Evolutionary conservation across 2,797 vertebrate species (phyloP), one percentile per base, ranked within the genome.

Genomic region (Lacerta bilineata): DNA sequence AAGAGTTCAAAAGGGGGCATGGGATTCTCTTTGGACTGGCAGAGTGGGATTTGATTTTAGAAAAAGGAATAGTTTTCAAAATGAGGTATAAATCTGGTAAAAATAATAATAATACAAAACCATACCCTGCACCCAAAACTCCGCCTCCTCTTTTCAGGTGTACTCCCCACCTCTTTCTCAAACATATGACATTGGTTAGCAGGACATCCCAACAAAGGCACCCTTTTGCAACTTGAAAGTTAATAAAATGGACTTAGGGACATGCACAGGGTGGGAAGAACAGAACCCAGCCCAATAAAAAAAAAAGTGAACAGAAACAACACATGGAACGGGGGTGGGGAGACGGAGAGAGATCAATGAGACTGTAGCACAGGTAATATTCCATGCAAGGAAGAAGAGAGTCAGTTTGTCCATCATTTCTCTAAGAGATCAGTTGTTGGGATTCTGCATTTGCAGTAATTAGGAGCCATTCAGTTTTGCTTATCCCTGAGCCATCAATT

Each of bases 191-290:
- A 89, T 43, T 72, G 85, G 61, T 18, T 85, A 86, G 78, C 74
- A 64, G 87, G 87, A 87, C 91, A 87, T 8, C 89, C 86, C 55
- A 43, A 87, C 84, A 84, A 75, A 85, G 46, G 68, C 87, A 20
- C 39, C 59, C 50, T 64, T 84, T 91, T 86, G 25, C 80, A 85
- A 87, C 88, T 89, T 85, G 84, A 89, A 8, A n/a, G 61, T 90
- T 83, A 89, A 88, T 89, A 87, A 87, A 93, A 72, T 15, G 83
- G 80, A 80, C 27, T 80, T 82, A 86, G 36, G 59, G 84, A 69
- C 3, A 92, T 89, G 29, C 13, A 43, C 59, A 83, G 39, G 59
- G 55, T 36, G 55, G 59, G 0, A 1, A 76, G 61, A 86, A 50
- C 29, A 90, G 29, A 86, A 59, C 69, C 29, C 79, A 46, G 4